These are phyloP conservation scores for Chloroceryle inda DNA, from an alignment of 2,797 vertebrate genomes.

Conservation along the genomic window DNA sequence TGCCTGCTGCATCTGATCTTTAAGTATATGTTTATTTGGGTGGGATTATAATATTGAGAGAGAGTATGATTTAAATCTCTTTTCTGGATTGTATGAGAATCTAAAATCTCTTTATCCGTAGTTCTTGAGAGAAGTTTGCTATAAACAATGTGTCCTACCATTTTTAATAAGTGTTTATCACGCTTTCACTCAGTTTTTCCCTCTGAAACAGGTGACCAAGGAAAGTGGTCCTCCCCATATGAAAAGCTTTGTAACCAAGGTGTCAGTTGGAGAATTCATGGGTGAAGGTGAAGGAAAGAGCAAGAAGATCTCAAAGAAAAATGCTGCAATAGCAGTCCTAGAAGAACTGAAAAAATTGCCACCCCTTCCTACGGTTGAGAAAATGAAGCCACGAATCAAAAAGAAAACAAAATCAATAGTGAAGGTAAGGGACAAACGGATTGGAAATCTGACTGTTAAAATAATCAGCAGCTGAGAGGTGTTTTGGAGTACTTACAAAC, in stretches of 20 bases:
- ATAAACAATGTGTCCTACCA: slow-evolving; percentile 61
- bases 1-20: slow-evolving; percentile 10
- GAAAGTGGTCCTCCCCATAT: slow-evolving; percentile 97
- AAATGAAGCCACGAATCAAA: slow-evolving; percentile 96
- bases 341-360: slow-evolving; percentile 92
- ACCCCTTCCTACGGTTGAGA: slow-evolving; percentile 91
- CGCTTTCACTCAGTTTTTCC: slow-evolving; percentile 86
- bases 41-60: background rate
- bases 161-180: slow-evolving; percentile 81
- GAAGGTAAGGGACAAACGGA: slow-evolving; percentile 84
- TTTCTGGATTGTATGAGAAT: background rate
- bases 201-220: slow-evolving; percentile 92
- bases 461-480: background rate
- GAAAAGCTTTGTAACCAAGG: slow-evolving; percentile 96
- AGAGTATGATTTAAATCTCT: background rate
- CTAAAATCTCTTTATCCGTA: background rate
- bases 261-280: slow-evolving; percentile 91
- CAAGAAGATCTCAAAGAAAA: slow-evolving; percentile 99
- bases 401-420: slow-evolving; percentile 99
- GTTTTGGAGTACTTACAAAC: background rate
- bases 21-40: background rate
- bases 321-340: slow-evolving; percentile 93
- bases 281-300: slow-evolving; percentile 98
- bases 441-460: background rate
- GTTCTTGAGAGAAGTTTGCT: slow-evolving; percentile 51